Conservation (phyloP, 2,888 invertebrate species). For the Siphonodentalium dalli region DNA sequence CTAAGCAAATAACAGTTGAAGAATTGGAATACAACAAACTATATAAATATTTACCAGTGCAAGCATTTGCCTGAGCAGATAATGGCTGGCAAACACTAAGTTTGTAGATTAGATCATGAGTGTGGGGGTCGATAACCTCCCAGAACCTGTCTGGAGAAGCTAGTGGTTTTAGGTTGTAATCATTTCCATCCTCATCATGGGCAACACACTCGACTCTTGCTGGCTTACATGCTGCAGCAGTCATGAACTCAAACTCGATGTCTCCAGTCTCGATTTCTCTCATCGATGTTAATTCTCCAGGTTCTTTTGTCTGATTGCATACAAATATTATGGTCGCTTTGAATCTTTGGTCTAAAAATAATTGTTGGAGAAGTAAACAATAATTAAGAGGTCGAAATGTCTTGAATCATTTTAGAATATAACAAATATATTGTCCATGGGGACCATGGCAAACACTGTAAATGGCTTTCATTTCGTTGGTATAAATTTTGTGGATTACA, state of each 20-base stretch:
- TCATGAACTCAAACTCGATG: constrained; percentile 45
- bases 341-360: constrained; percentile 32
- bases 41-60: too few species aligned
- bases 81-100: constrained; percentile 62
- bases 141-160: constrained; percentile 41
- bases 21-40: too few species aligned
- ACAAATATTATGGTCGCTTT: constrained; percentile 40
- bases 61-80: too few species aligned
- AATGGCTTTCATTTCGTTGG: too few species aligned
- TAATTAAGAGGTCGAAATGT: too few species aligned
- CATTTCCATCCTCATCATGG: constrained; percentile 43
- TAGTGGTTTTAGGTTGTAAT: constrained; percentile 54
- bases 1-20: too few species aligned
- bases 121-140: constrained; percentile 43
- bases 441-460: too few species aligned
- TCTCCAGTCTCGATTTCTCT: constrained; percentile 29
- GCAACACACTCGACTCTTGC: constrained; percentile 46
- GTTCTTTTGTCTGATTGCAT: constrained; percentile 35
- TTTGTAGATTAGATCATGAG: constrained; percentile 48
- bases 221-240: constrained; percentile 49
- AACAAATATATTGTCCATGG: too few species aligned
- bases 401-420: too few species aligned
- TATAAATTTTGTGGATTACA: too few species aligned
- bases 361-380: neutral
- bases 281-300: constrained; percentile 35